Evolutionary conservation across 2,888 invertebrate species (phyloP).

Genomic region (Chelonus formosanus): DNA sequence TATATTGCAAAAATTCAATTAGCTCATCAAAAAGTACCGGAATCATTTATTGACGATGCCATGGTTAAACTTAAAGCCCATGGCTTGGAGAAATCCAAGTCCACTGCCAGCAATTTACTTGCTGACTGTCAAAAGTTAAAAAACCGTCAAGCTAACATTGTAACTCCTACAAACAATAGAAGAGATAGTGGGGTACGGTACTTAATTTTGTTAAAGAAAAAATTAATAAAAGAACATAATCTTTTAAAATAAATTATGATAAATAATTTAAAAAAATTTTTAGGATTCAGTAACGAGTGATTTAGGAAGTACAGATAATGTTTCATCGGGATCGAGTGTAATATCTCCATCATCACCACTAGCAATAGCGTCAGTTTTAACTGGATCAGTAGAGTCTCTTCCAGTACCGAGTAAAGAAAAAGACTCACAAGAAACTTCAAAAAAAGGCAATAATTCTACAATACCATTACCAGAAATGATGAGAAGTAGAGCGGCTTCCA

Average conservation of each 20-base stretch:
- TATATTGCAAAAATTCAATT: slow-evolving; percentile 88
- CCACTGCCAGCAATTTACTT: slow-evolving; percentile 67
- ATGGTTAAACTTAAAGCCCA: slow-evolving; percentile 83
- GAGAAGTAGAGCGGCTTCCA: slow-evolving; percentile 65
- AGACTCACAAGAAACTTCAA: slow-evolving; percentile 46
- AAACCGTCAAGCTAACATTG: slow-evolving; percentile 52
- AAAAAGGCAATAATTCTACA: slow-evolving; percentile 45
- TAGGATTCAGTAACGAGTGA: slow-evolving; percentile 60
- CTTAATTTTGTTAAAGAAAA: too few species aligned
- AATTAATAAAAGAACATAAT: too few species aligned
- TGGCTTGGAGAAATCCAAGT: slow-evolving; percentile 76
- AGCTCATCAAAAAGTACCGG: slow-evolving; percentile 85
- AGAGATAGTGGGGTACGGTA: slow-evolving; percentile 55
- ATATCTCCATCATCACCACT: slow-evolving; percentile 56
- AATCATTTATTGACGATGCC: slow-evolving; percentile 90
- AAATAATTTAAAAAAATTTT: slow-evolving; percentile 28
- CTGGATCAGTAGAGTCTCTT: slow-evolving; percentile 57
- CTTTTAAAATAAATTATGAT: too few species aligned
- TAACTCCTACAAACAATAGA: slow-evolving; percentile 45
- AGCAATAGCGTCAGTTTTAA: slow-evolving; percentile 47
- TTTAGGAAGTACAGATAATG: slow-evolving; percentile 58
- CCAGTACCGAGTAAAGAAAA: slow-evolving; percentile 46
- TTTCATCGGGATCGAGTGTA: slow-evolving; percentile 56
- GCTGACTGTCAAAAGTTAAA: slow-evolving; percentile 61
- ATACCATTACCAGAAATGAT: slow-evolving; percentile 60